Conservation (phyloP, 2,113 vertebrate genomes). For the Etheostoma cragini region DNA sequence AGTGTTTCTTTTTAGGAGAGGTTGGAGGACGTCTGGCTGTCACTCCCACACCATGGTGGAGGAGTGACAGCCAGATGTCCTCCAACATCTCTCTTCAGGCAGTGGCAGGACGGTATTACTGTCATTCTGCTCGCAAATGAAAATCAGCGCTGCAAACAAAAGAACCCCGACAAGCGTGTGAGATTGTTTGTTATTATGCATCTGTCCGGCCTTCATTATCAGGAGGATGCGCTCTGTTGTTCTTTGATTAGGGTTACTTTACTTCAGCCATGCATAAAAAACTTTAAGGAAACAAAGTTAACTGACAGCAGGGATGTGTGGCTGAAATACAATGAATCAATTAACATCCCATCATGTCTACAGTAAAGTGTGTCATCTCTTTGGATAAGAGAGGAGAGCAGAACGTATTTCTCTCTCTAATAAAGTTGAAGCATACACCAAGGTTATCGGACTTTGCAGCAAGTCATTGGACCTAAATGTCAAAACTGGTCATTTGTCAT, state of each 20-base stretch:
- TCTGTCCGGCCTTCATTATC: constrained; percentile 47
- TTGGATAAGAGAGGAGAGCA: background rate
- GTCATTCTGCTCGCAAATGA: constrained; percentile 62
- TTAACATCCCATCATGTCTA: background rate
- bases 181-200: constrained; percentile 41
- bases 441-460: background rate
- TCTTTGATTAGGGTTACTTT: constrained; percentile 44
- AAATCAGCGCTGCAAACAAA: constrained; percentile 53
- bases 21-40: constrained; percentile 57
- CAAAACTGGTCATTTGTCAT: background rate
- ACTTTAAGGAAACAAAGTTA: background rate
- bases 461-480: background rate
- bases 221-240: constrained; percentile 36
- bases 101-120: constrained; percentile 73
- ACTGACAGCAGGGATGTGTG: background rate
- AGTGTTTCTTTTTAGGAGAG: constrained; percentile 7
- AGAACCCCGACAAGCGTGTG: constrained; percentile 33
- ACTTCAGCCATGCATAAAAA: constrained; percentile 10
- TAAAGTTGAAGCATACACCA: background rate
- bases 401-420: background rate
- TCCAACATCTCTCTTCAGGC: constrained; percentile 59
- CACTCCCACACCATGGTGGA: constrained; percentile 57
- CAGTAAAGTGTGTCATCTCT: background rate
- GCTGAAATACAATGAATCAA: background rate
- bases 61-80: constrained; percentile 69